A percentile compares a stretch with the other conserved stretches of the same genome.
Evolutionary conservation across 2,113 vertebrate species (phyloP).

Genomic region (Mastomys natalensis): DNA sequence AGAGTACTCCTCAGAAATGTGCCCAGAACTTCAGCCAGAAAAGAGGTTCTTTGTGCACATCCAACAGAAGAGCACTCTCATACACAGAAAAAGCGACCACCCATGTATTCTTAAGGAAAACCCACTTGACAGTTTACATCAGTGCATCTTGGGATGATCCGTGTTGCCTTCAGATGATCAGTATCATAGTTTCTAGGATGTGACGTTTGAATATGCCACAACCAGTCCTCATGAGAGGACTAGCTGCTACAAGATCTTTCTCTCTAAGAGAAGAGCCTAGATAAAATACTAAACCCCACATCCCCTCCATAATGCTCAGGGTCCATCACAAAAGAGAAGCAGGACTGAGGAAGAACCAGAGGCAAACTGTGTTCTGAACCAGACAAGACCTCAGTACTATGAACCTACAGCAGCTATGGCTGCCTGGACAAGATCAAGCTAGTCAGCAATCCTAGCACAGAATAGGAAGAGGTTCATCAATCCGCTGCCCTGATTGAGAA

Average conservation of each 20-base stretch:
- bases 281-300: not conserved
- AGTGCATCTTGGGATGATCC: not conserved
- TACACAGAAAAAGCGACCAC: not conserved
- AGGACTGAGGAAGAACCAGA: not conserved
- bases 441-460: not conserved
- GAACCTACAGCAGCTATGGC: not conserved
- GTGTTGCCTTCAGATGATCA: too few relatives aligned
- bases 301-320: not conserved
- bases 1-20: not conserved
- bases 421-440: not conserved
- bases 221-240: fast-evolving
- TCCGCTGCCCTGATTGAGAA: too few relatives aligned
- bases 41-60: not conserved
- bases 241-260: not conserved
- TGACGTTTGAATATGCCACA: not conserved
- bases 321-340: not conserved
- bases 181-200: not conserved
- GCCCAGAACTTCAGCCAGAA: not conserved
- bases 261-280: not conserved
- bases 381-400: not conserved
- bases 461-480: not conserved
- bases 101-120: not conserved
- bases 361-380: not conserved
- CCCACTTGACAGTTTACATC: not conserved
- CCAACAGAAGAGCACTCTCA: not conserved